These are phyloP conservation scores for Sipunculus nudus DNA, from an alignment of 2,888 invertebrate species.

Conservation along the genomic window DNA sequence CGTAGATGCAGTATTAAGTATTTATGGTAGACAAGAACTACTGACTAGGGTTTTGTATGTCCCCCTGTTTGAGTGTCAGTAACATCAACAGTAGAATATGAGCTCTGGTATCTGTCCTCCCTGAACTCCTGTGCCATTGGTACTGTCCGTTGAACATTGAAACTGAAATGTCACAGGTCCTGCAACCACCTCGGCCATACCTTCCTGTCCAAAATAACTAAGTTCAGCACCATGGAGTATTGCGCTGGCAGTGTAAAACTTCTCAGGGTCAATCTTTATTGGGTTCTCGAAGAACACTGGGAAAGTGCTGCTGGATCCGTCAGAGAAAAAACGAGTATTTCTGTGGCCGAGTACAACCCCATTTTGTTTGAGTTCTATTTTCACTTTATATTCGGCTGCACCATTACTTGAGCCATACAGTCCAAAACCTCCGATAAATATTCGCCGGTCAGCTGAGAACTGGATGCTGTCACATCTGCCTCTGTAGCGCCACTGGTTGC, in stretches of 20 bases:
- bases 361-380: conserved; percentile 89
- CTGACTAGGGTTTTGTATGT: too few species aligned
- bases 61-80: too few species aligned
- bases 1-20: too few species aligned
- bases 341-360: conserved; percentile 89
- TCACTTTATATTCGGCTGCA: conserved; percentile 92
- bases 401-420: conserved; percentile 96
- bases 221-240: conserved; percentile 91
- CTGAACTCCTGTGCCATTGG: conserved; percentile 96
- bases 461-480: conserved; percentile 97
- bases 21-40: too few species aligned
- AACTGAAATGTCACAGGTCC: conserved; percentile 96
- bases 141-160: conserved; percentile 96
- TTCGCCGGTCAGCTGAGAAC: conserved; percentile 93
- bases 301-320: conserved; percentile 95
- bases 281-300: conserved; percentile 84
- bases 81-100: conserved; percentile 77
- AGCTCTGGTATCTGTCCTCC: conserved; percentile 97
- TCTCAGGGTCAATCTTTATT: conserved; percentile 89
- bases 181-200: conserved; percentile 87
- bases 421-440: conserved; percentile 95
- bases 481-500: conserved; percentile 96
- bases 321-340: conserved; percentile 93
- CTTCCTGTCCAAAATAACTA: conserved; percentile 97
- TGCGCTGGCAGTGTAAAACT: conserved; percentile 94